phyloP scores from a whole-genome alignment of 2,797 vertebrate genomes.

The Furcifer pardalis region DNA sequence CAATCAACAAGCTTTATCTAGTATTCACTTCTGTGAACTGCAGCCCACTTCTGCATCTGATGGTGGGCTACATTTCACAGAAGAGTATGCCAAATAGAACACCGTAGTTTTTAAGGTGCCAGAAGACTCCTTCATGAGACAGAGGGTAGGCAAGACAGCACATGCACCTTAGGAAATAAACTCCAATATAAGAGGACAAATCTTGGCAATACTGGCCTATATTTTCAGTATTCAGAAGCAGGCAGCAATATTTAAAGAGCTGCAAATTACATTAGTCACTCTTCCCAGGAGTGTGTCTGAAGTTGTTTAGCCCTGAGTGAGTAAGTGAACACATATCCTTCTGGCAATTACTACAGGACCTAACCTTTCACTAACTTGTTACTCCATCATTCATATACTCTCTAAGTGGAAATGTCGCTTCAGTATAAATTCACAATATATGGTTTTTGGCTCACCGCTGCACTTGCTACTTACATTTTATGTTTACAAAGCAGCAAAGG shows the following conservation, averaged over 20 bases:
- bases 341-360: constrained; percentile 18
- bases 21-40: too few relatives aligned
- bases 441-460: constrained; percentile 27
- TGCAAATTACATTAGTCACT: neutral
- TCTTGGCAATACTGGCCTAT: neutral
- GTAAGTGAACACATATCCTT: neutral
- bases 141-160: accelerated
- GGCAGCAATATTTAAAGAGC: neutral
- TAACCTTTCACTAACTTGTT: constrained; percentile 52
- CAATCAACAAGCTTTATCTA: too few relatives aligned
- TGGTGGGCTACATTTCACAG: too few relatives aligned
- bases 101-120: too few relatives aligned
- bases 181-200: neutral
- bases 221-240: constrained; percentile 3
- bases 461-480: neutral
- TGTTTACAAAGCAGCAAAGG: neutral
- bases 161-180: neutral
- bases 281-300: neutral
- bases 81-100: too few relatives aligned
- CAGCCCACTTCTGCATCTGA: too few relatives aligned
- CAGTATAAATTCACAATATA: constrained; percentile 43
- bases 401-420: constrained; percentile 46
- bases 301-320: constrained; percentile 7
- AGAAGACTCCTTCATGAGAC: too few relatives aligned
- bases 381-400: constrained; percentile 18